Conservation (phyloP, 2,113 vertebrate species). For the Sminthopsis crassicaudata region DNA sequence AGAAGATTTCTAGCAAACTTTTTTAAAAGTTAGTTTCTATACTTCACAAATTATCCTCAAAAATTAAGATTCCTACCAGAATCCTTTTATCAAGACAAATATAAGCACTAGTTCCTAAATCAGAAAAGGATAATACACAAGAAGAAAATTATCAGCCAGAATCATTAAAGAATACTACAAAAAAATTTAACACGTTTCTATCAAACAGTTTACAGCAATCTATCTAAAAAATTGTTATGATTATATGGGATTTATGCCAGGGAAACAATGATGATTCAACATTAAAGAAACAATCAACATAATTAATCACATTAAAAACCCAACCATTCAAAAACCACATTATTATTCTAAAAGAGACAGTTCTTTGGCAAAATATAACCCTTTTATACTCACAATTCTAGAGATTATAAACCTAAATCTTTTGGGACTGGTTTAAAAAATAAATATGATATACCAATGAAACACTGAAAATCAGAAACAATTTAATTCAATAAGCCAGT, state of each 20-base stretch:
- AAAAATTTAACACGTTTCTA: not conserved
- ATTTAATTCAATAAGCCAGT: not conserved
- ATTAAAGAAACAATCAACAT: not conserved
- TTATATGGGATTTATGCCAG: not conserved
- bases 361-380: not conserved
- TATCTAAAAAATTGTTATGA: not conserved
- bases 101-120: not conserved
- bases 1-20: not conserved
- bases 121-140: not conserved
- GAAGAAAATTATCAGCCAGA: not conserved
- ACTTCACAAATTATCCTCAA: not conserved
- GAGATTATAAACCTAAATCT: not conserved
- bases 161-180: not conserved
- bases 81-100: not conserved
- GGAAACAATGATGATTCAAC: not conserved
- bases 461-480: not conserved
- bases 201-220: not conserved
- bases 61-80: not conserved
- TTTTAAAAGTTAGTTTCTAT: not conserved
- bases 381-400: too few relatives aligned
- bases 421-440: not conserved
- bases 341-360: not conserved
- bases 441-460: not conserved
- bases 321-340: not conserved
- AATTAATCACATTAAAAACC: not conserved